Base-by-base conservation (phyloP, 1,140 invertebrate genomes). In the Pogonomyrmex californicus region DNA sequence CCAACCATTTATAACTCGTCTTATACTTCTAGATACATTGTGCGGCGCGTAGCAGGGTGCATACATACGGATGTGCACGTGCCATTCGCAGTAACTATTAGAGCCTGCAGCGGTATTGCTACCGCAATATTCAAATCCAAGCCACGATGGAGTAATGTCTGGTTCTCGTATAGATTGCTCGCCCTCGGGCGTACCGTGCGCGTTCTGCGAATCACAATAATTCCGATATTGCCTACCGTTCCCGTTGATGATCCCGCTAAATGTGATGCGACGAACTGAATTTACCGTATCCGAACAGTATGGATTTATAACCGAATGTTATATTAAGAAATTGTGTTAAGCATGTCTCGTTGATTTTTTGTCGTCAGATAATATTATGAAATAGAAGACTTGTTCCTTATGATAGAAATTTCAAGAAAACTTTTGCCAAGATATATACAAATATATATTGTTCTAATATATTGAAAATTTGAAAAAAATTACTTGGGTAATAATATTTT, bases 41-140 rank as follows among this genome's bases (percentile, higher is more conserved):
- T 85, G 49, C 58, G 60, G 58, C 49, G 56, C 51, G 33, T 71
- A 87, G 44, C 49, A 14, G 14, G 41, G 51, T 9, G 51, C 38
- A 56, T 65, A 49, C 79, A 38, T 88, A 85, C 60, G 79, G 60
- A 89, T 90, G 90, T 93, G 91, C 91, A 91, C 92, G 88, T 92
- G 92, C 91, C 92, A 93, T 93, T 95, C 92, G 92, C 91, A 92
- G 93, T 93, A 94, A 94, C 93, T 94, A 95, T 95, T 94, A 94
- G 93, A 92, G 93, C 94, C 92, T 62, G 89, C 87, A 92, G 93
- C 93, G 90, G 91, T 94, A 95, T 95, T 93, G 91, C 94, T 91
- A 90, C 89, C 91, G 94, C 92, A 94, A 95, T 95, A 95, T 95
- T 94, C 93, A 94, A 95, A 95, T 95, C 94, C 92, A 93, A 92